A percentile compares a stretch with the other conserved stretches of the same genome.
Conservation (phyloP, 2,888 invertebrate species). For the Nomada fabriciana region DNA sequence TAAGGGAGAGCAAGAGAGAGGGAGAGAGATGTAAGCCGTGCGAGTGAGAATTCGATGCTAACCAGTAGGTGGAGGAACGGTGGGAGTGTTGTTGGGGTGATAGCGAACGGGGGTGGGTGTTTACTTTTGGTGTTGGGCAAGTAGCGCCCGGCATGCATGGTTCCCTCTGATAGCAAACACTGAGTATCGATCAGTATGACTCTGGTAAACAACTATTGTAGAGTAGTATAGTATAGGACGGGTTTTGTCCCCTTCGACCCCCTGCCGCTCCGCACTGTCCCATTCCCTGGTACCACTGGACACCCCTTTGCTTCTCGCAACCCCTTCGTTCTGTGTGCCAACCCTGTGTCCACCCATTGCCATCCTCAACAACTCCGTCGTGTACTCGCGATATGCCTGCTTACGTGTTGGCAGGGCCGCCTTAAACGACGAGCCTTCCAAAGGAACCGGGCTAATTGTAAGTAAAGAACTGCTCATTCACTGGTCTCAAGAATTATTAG, state of each 20-base stretch:
- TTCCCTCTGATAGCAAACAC: slow-evolving; percentile 83
- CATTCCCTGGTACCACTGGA: slow-evolving; percentile 52
- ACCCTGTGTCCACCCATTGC: slow-evolving; percentile 68
- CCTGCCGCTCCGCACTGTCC: slow-evolving; percentile 53
- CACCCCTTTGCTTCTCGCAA: slow-evolving; percentile 58
- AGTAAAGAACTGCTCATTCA: background rate
- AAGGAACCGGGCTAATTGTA: background rate
- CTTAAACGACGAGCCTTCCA: slow-evolving; percentile 43
- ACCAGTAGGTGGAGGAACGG: slow-evolving; percentile 69
- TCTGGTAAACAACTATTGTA: slow-evolving; percentile 84
- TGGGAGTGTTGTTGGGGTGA: slow-evolving; percentile 75
- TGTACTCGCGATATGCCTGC: slow-evolving; percentile 78
- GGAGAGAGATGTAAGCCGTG: slow-evolving; percentile 39
- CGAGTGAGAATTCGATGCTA: slow-evolving; percentile 69
- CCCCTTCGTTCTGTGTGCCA: slow-evolving; percentile 70
- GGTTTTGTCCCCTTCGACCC: slow-evolving; percentile 74
- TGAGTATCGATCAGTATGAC: slow-evolving; percentile 84
- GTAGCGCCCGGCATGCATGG: slow-evolving; percentile 82
- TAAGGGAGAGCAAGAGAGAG: slow-evolving; percentile 46
- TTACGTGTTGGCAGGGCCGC: slow-evolving; percentile 78
- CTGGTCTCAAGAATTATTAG: no score
- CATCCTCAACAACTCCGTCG: slow-evolving; percentile 73
- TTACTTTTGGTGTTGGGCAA: slow-evolving; percentile 83
- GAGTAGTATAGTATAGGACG: slow-evolving; percentile 80
- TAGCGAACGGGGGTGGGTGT: slow-evolving; percentile 78